phyloP scores from a whole-genome alignment of 2,888 invertebrate species.

The Ormyrus labotus region DNA sequence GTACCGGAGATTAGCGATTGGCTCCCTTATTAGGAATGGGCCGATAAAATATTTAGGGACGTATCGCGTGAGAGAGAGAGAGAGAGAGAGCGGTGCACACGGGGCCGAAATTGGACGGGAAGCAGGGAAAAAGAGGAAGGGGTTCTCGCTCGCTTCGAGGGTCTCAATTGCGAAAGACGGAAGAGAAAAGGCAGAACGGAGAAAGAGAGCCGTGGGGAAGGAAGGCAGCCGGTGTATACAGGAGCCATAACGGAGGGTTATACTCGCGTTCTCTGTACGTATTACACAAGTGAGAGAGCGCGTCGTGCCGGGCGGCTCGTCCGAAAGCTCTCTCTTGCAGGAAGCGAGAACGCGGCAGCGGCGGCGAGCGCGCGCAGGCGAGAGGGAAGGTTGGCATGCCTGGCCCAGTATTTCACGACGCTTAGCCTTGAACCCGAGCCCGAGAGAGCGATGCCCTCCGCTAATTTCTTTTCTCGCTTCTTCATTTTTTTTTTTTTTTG shows the following conservation, averaged over 20 bases:
- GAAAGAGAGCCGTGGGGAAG: constrained; percentile 31
- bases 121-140: constrained; percentile 13
- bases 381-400: constrained; percentile 63
- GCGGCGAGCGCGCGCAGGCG: too few relatives aligned
- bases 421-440: constrained; percentile 72
- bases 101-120: not conserved
- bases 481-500: constrained; percentile 52
- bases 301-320: not conserved
- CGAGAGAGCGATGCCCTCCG: constrained; percentile 62
- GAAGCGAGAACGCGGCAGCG: constrained; percentile 33
- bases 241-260: not conserved
- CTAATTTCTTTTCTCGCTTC: constrained; percentile 57
- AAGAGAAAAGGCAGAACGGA: constrained; percentile 34
- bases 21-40: too few relatives aligned
- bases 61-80: too few relatives aligned
- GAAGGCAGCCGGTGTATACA: constrained; percentile 4
- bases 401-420: constrained; percentile 67
- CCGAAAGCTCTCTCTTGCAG: constrained; percentile 46
- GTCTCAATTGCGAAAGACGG: constrained; percentile 27
- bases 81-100: too few relatives aligned
- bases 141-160: constrained; percentile 8
- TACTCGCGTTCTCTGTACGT: not conserved
- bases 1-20: too few relatives aligned
- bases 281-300: constrained; percentile 22
- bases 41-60: too few relatives aligned